These are phyloP conservation scores for Cecidostiba fungosa DNA, from an alignment of 2,888 invertebrate species.

Conservation along the genomic window DNA sequence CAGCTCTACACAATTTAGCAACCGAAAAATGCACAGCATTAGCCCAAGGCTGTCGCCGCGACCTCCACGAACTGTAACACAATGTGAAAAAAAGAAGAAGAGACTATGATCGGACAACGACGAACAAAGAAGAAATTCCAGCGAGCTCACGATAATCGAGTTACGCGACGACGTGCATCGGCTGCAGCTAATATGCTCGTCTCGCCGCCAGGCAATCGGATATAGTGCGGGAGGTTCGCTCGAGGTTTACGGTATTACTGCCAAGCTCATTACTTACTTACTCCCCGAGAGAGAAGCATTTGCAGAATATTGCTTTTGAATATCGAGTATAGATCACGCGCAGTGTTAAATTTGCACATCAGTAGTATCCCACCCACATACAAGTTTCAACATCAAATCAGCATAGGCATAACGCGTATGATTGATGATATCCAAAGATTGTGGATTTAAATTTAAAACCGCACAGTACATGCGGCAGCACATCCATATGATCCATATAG, in stretches of 20 bases:
- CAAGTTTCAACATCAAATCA: too few relatives aligned
- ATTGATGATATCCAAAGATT: not conserved
- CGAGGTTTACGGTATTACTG: not conserved
- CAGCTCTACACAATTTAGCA: not conserved
- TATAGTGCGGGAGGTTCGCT: not conserved
- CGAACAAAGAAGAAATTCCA: constrained; percentile 31
- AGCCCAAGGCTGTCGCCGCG: not conserved
- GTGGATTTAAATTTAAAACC: not conserved
- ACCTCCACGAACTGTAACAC: not conserved
- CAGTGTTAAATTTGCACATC: not conserved
- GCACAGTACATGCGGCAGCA: not conserved
- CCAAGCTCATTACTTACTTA: too few relatives aligned
- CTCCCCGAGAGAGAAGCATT: not conserved
- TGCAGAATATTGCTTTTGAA: not conserved
- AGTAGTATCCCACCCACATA: too few relatives aligned
- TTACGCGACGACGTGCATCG: constrained; percentile 31
- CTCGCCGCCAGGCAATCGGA: constrained; percentile 20
- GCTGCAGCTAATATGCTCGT: constrained; percentile 1
- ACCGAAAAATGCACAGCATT: not conserved
- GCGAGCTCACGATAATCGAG: constrained; percentile 32
- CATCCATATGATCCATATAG: not conserved
- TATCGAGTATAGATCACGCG: not conserved
- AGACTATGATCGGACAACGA: not conserved
- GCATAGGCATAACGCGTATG: too few relatives aligned
- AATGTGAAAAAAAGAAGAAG: not conserved